phyloP scores from a whole-genome alignment of 2,888 invertebrate species.

The Erpobdella octoculata region DNA sequence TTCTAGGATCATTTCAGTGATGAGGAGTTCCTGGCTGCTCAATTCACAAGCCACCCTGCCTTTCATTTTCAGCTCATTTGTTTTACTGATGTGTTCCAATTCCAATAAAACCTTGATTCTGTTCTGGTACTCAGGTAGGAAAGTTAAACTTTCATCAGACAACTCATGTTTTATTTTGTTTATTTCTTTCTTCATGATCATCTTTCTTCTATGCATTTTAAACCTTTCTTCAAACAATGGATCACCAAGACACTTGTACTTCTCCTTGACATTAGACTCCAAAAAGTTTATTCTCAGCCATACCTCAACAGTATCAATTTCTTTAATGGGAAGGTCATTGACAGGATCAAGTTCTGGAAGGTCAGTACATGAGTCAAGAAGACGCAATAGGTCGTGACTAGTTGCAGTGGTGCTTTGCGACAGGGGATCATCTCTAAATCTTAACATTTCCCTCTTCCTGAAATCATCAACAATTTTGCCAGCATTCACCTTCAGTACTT shows the following conservation, averaged over 20 bases:
- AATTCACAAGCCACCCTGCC: constrained; percentile 80
- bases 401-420: constrained; percentile 64
- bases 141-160: constrained; percentile 73
- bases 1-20: constrained; percentile 85
- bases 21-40: constrained; percentile 71
- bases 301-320: constrained; percentile 56
- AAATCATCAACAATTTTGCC: constrained; percentile 67
- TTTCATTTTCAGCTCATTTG: constrained; percentile 59
- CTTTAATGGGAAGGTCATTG: constrained; percentile 57
- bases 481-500: constrained; percentile 64
- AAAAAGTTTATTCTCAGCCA: constrained; percentile 46
- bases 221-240: constrained; percentile 71
- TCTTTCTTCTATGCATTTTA: constrained; percentile 59
- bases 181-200: constrained; percentile 56
- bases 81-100: constrained; percentile 69
- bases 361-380: constrained; percentile 58
- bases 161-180: constrained; percentile 68
- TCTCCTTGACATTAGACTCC: constrained; percentile 37
- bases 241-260: constrained; percentile 63
- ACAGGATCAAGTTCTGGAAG: constrained; percentile 44
- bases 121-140: constrained; percentile 82
- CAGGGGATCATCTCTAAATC: constrained; percentile 67
- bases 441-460: constrained; percentile 63
- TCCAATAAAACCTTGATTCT: constrained; percentile 59
- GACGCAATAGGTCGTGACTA: constrained; percentile 63